phyloP scores from a whole-genome alignment of 2,888 invertebrate species.

The Automeris io region DNA sequence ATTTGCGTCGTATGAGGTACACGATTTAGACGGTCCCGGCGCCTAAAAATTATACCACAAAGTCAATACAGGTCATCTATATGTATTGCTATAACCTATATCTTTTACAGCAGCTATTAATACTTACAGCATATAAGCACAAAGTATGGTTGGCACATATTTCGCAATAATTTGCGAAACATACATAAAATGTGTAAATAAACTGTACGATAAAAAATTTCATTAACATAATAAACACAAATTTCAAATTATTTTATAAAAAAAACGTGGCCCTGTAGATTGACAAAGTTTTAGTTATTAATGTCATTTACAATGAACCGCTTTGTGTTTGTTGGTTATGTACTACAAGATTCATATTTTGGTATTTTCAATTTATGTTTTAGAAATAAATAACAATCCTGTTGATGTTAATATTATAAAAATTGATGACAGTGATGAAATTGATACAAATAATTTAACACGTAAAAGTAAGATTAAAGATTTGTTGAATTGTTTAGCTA shows the following conservation, averaged over 20 bases:
- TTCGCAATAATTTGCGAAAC: constrained; percentile 36
- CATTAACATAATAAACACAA: constrained; percentile 50
- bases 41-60: too few relatives aligned
- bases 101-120: too few relatives aligned
- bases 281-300: constrained; percentile 5
- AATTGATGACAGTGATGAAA: constrained; percentile 12
- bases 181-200: constrained; percentile 26
- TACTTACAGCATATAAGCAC: constrained; percentile 48
- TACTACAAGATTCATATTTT: constrained; percentile 52
- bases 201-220: constrained; percentile 51
- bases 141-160: constrained; percentile 55
- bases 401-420: constrained; percentile 16
- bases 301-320: constrained; percentile 41
- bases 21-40: constrained; percentile 40
- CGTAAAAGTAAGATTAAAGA: too few relatives aligned
- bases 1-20: constrained; percentile 39
- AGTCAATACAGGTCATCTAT: too few relatives aligned
- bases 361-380: constrained; percentile 33
- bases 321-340: constrained; percentile 54
- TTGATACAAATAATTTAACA: too few relatives aligned
- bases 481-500: too few relatives aligned
- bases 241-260: constrained; percentile 26
- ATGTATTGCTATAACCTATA: too few relatives aligned
- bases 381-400: constrained; percentile 26
- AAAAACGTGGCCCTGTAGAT: constrained; percentile 31